Conservation (phyloP, 2,797 vertebrate genomes). For the Cygnus olor region DNA sequence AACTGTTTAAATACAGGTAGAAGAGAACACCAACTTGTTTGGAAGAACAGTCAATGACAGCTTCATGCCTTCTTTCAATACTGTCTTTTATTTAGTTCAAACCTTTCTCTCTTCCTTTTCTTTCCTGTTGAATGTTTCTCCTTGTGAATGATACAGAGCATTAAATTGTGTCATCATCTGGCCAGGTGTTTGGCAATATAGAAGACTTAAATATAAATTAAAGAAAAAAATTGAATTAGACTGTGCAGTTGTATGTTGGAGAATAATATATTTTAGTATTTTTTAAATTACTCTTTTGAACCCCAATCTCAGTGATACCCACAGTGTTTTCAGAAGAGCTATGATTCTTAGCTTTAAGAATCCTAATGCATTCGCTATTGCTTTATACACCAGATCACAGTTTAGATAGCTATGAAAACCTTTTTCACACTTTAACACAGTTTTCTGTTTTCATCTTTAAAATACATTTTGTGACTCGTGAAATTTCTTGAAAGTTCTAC, state of each 20-base stretch:
- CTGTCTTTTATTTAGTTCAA: neutral
- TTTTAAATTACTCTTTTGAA: neutral
- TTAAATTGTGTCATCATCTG: accelerated
- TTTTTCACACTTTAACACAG: neutral
- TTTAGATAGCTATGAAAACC: neutral
- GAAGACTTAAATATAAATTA: neutral
- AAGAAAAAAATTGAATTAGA: neutral
- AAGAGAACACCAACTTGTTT: neutral
- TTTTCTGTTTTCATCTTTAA: neutral
- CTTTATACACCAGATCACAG: neutral
- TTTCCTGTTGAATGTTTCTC: neutral
- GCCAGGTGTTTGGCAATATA: neutral
- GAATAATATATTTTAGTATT: neutral
- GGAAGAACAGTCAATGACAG: neutral
- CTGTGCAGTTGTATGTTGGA: neutral
- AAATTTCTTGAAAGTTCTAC: neutral
- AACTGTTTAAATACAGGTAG: neutral
- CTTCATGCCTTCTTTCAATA: accelerated
- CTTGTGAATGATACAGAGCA: neutral
- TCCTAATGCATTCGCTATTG: neutral
- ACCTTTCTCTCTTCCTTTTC: neutral
- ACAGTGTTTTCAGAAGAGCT: neutral
- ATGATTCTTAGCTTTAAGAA: neutral
- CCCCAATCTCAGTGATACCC: neutral
- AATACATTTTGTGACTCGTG: neutral